Evolutionary conservation across 2,888 invertebrate species (phyloP).

Genomic region (Calephelis perditalis): DNA sequence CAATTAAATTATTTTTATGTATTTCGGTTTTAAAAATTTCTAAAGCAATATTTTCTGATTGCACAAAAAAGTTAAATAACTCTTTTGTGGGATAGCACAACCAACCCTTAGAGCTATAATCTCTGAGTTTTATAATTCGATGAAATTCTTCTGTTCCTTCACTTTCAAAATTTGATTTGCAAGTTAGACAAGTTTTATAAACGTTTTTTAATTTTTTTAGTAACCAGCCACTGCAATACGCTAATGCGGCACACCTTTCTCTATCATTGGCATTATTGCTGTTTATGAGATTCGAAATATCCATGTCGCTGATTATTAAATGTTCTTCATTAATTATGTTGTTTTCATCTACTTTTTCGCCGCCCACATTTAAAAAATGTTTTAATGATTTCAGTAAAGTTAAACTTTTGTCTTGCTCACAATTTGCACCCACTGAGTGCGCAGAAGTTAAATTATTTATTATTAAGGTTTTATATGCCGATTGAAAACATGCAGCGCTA

Average conservation of each 20-base stretch:
- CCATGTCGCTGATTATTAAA: background rate
- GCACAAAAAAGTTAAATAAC: conserved; percentile 12
- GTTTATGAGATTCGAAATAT: background rate
- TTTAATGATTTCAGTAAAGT: conserved; percentile 23
- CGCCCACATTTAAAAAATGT: conserved; percentile 18
- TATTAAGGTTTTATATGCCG: conserved; percentile 21
- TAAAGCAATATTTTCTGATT: background rate
- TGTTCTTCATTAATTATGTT: background rate
- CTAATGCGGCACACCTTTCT: background rate
- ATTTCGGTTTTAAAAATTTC: too few relatives aligned
- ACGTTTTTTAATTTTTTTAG: background rate
- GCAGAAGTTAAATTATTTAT: conserved; percentile 22
- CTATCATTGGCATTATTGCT: background rate
- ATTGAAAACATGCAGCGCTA: conserved; percentile 18
- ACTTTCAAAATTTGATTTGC: background rate
- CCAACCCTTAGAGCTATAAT: background rate
- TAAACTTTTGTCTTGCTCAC: conserved; percentile 25
- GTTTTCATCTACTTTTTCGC: background rate
- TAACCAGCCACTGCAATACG: background rate
- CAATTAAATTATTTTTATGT: too few relatives aligned
- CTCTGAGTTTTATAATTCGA: background rate
- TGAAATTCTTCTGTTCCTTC: background rate
- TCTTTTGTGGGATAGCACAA: conserved; percentile 5
- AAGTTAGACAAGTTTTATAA: background rate
- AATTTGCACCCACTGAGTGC: conserved; percentile 25